These are phyloP conservation scores for Pediacus dermestoides DNA, from an alignment of 2,888 invertebrate genomes.

Conservation along the genomic window DNA sequence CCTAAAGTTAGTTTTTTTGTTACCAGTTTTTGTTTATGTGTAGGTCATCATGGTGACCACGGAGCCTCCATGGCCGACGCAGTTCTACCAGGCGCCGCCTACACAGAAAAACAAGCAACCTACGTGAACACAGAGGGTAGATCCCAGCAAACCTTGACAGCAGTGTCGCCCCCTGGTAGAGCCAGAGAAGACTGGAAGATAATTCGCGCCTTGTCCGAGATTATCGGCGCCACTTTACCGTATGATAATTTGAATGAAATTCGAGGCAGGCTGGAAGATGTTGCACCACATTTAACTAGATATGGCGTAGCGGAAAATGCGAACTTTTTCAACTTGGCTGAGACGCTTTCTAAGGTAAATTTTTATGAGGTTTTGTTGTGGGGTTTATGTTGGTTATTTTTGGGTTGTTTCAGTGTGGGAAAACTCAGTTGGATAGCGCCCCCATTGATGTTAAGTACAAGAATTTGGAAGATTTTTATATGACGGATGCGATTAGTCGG, in stretches of 20 bases:
- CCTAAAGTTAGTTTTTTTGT: no score
- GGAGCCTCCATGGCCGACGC: conserved; percentile 93
- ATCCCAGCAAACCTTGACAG: conserved; percentile 83
- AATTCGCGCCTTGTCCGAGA: conserved; percentile 92
- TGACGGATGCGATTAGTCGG: conserved; percentile 95
- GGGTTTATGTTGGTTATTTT: no score
- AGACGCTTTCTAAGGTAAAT: conserved; percentile 65
- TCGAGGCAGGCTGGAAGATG: conserved; percentile 73
- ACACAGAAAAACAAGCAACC: conserved; percentile 97
- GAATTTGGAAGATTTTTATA: conserved; percentile 80
- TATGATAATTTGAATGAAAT: conserved; percentile 86
- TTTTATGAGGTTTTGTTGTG: background rate
- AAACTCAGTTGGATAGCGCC: conserved; percentile 39
- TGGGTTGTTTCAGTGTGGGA: conserved; percentile 48
- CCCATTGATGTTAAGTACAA: conserved; percentile 71
- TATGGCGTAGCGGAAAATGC: conserved; percentile 83
- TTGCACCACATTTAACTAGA: conserved; percentile 84
- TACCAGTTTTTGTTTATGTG: background rate
- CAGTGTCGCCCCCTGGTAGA: conserved; percentile 86
- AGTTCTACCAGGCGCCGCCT: conserved; percentile 92
- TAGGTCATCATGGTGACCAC: conserved; percentile 93
- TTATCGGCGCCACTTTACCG: conserved; percentile 61
- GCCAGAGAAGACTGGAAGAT: conserved; percentile 99
- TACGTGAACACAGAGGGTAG: conserved; percentile 98
- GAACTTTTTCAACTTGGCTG: conserved; percentile 77